A percentile compares a stretch with the other conserved stretches of the same genome.
phyloP scores from a whole-genome alignment of 2,888 invertebrate species.

The Andrena bucephala region DNA sequence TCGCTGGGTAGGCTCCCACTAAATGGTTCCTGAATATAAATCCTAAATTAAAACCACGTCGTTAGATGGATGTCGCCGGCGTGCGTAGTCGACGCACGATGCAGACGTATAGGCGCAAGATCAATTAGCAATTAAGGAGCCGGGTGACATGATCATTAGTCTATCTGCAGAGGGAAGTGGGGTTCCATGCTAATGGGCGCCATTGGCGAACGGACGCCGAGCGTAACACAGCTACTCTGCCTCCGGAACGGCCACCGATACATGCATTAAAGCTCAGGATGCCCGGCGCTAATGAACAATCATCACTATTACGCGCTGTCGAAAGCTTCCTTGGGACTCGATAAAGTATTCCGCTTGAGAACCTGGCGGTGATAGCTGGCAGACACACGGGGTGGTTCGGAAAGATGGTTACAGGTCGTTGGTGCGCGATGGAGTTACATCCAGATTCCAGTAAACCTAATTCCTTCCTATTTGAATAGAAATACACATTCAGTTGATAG shows the following conservation, averaged over 20 bases:
- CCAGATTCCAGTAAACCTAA: no score
- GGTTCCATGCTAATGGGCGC: conserved; percentile 63
- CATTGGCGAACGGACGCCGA: conserved; percentile 64
- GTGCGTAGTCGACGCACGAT: conserved; percentile 37
- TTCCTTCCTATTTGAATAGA: no score
- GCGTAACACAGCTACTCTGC: conserved; percentile 56
- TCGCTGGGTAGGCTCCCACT: background rate
- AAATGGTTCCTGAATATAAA: background rate
- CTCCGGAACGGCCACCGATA: conserved; percentile 50
- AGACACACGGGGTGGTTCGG: background rate
- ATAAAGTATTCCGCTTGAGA: conserved; percentile 41
- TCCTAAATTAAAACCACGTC: conserved; percentile 3
- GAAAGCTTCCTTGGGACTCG: conserved; percentile 38
- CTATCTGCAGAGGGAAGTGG: conserved; percentile 57
- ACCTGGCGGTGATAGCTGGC: conserved; percentile 14
- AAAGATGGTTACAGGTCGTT: background rate
- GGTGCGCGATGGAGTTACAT: background rate
- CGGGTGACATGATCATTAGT: conserved; percentile 79
- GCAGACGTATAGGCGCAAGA: conserved; percentile 70
- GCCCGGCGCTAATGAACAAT: conserved; percentile 70
- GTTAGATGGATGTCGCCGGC: conserved; percentile 6
- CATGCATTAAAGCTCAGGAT: conserved; percentile 63
- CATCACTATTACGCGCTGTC: conserved; percentile 67
- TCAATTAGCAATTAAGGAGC: conserved; percentile 81
- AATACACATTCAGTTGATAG: no score